Conservation (phyloP, 2,888 invertebrate species). For the Poecilobothrus nobilitatus region DNA sequence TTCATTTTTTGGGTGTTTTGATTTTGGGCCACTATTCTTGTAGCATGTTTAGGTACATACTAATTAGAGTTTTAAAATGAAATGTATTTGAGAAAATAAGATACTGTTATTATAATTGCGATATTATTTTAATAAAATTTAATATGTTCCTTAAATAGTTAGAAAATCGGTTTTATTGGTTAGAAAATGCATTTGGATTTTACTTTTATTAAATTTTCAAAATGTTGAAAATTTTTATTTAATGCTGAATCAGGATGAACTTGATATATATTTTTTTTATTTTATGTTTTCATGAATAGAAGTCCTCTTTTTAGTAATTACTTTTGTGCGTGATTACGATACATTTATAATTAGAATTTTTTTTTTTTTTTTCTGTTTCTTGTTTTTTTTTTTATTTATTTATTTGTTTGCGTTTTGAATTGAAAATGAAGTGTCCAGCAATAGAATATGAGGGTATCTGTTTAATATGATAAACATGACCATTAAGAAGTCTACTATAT, state of each 20-base stretch:
- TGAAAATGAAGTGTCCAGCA: neutral
- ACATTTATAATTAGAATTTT: neutral
- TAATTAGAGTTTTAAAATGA: too few relatives aligned
- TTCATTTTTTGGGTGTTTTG: too few relatives aligned
- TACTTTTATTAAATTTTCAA: neutral
- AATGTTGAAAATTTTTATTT: neutral
- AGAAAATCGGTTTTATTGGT: too few relatives aligned
- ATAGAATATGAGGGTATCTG: neutral
- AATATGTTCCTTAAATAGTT: too few relatives aligned
- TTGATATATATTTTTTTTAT: neutral
- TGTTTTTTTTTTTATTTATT: neutral
- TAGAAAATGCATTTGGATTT: neutral
- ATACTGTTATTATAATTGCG: too few relatives aligned
- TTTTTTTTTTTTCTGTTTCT: neutral
- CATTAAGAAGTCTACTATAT: neutral
- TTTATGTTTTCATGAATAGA: neutral
- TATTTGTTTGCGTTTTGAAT: conserved; percentile 1
- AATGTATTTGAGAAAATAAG: too few relatives aligned
- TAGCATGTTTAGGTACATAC: too few relatives aligned
- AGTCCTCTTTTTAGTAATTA: neutral
- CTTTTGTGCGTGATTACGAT: conserved; percentile 6
- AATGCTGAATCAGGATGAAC: neutral
- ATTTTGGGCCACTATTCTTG: too few relatives aligned
- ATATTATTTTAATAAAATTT: too few relatives aligned
- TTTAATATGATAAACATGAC: neutral